phyloP scores from a whole-genome alignment of 2,113 vertebrate genomes.

The Tetraodon nigroviridis region DNA sequence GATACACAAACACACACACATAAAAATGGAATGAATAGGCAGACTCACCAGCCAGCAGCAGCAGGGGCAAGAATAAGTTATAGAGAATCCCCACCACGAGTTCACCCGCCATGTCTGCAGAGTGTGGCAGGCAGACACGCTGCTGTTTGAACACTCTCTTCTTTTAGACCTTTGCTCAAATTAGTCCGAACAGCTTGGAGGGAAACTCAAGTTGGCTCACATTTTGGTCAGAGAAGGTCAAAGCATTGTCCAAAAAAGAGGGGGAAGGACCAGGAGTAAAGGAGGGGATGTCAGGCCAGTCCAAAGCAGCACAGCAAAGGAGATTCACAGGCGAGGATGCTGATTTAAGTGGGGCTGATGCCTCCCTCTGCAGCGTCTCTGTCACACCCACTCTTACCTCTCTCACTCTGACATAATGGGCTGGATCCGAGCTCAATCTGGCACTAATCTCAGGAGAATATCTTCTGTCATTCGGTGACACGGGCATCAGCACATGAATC shows the following conservation, averaged over 20 bases:
- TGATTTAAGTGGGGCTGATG: constrained; percentile 19
- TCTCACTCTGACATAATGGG: constrained; percentile 49
- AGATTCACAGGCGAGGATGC: not conserved
- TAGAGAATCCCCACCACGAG: constrained; percentile 64
- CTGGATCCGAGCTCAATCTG: constrained; percentile 41
- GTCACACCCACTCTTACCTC: constrained; percentile 52
- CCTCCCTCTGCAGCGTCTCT: constrained; percentile 30
- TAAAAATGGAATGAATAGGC: not conserved
- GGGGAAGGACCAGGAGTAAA: constrained; percentile 1
- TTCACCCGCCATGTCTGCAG: constrained; percentile 51
- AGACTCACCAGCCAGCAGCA: constrained; percentile 69
- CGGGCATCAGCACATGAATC: constrained; percentile 11
- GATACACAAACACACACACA: not conserved
- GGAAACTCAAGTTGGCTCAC: constrained; percentile 40
- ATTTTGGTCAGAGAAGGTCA: constrained; percentile 40
- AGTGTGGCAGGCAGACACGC: constrained; percentile 18
- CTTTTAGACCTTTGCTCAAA: constrained; percentile 8
- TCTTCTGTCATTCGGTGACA: constrained; percentile 10
- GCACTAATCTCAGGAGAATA: constrained; percentile 42
- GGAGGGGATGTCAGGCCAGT: not conserved
- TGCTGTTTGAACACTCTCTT: constrained; percentile 13
- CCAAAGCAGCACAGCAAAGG: not conserved
- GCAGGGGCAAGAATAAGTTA: constrained; percentile 62
- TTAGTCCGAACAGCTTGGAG: constrained; percentile 8
- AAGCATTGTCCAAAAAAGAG: constrained; percentile 26